Evolutionary conservation across 2,113 vertebrate species (phyloP), one percentile per base, ranked within the genome.

Genomic region (Taxidea taxus): DNA sequence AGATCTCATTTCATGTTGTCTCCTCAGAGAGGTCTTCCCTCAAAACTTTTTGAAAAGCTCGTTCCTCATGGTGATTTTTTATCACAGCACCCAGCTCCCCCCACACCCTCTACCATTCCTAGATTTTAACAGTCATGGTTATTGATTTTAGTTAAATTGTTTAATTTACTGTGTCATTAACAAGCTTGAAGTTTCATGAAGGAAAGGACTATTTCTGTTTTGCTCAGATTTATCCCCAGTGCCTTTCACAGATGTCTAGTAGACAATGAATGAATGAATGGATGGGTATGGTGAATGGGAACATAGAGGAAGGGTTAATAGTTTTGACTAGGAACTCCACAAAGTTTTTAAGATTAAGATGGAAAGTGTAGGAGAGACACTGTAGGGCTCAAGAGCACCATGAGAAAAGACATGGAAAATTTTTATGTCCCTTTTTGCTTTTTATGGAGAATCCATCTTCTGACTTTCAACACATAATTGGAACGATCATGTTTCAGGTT

Each of bases 91-190:
- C 7, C 77, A 64, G 31, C 62, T 68, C 39, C 37, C 10, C 87
- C 64, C 4, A 3, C 8, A 20, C 56, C 58, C 25, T 27, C 64
- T 10, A 54, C 44, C 25, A 39, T 86, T 83, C 8, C 7, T 42
- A 70, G 23, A 75, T 78, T 56, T 96, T 94, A n/a, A 80, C 4
- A 88, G 39, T 87, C 70, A 29, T 44, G n/a, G 25, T 92, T 49
- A 87, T 51, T 84, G 10, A 90, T 54, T 96, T 97, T 66, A 95
- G 62, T 75, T 25, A 91, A 27, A 13, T 92, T 96, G 39, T 54
- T 89, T 66, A 60, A 66, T 91, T 91, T 56, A 7, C 8, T 89
- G 6, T 87, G 21, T 92, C 62, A 39, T 14, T 25, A 51, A 78
- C n/a, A 90, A 72, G 72, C 56, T 18, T 29, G 49, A 85, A 31